These are phyloP conservation scores for Ariopsis seemanni DNA, from an alignment of 2,113 vertebrate species.

Conservation along the genomic window DNA sequence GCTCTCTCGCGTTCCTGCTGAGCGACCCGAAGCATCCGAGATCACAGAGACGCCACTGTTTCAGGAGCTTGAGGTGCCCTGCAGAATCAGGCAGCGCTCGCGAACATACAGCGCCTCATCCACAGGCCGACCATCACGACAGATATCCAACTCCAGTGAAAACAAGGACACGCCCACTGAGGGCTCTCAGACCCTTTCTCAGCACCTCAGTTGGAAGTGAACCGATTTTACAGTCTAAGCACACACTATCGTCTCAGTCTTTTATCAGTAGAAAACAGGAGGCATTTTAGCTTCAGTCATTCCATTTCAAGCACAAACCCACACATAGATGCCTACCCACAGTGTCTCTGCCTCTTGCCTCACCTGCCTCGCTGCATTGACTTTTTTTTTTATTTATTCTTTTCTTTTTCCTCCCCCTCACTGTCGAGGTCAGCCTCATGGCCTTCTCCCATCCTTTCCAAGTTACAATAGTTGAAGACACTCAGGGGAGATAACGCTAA, in stretches of 20 bases:
- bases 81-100: constrained; percentile 86
- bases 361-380: constrained; percentile 6
- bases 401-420: background rate
- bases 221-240: background rate
- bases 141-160: constrained; percentile 69
- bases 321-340: background rate
- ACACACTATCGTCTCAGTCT: constrained; percentile 17
- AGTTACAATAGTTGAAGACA: background rate
- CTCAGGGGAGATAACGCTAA: constrained; percentile 41
- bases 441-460: background rate
- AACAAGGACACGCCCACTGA: constrained; percentile 1
- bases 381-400: background rate
- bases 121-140: constrained; percentile 80
- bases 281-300: constrained; percentile 6
- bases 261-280: background rate
- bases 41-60: constrained; percentile 89
- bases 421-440: background rate
- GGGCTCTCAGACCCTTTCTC: background rate
- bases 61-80: constrained; percentile 86
- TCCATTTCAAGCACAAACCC: constrained; percentile 22
- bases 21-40: constrained; percentile 86
- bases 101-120: constrained; percentile 92
- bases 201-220: background rate
- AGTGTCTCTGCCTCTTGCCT: background rate
- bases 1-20: constrained; percentile 83